Base-by-base conservation (phyloP, 92 coral and sea anemone genomes). In the Paragorgia papillata region DNA sequence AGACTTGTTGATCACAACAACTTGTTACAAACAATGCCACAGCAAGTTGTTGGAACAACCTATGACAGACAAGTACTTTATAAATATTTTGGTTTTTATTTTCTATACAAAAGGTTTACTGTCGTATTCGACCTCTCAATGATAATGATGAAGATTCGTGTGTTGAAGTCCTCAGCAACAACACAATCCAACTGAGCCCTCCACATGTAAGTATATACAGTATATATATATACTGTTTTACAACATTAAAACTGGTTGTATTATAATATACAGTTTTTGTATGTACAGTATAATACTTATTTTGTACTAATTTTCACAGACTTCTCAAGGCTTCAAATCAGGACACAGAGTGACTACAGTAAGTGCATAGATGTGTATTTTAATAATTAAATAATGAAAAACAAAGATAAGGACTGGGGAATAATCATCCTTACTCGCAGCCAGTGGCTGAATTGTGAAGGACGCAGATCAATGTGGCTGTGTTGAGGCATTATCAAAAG, bases 101-200 rank as follows among this genome's bases (percentile, higher is more conserved):
- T 37, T 37, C 43, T 37, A 4, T 37, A 37, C 10, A 37, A 37
- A 37, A 95, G 99, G 99, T 95, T 21, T 95, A 91, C 79, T 95
- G 99, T 82, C 88, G 99, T 49, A 66, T 95, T 32, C 83, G 89
- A 58, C 99, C 99, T 30, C 95, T 94, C 18, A 85, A 92, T 21
- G 88, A 91, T 21, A 87, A 94, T 73, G 98, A 94, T 54, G 92
- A 88, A 82, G 99, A 91, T 61, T 82, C 95, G 33, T 95, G 99
- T 75, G 95, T 95, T 1, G 89, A 86, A 60, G 90, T 95, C 43
- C 73, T 89, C 25, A 90, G 88, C 34, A 81, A 83, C 6, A 53
- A 20, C 24, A 53, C 78, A 20, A 79, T 95, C 29, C 97, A 95
- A 51, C 88, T 95, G 44, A 91, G 87, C 15, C 97, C 99, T 12